A percentile compares a stretch with the other conserved stretches of the same genome.
These are phyloP conservation scores for Cephonodes hylas DNA, from an alignment of 2,888 invertebrate species.

Conservation along the genomic window DNA sequence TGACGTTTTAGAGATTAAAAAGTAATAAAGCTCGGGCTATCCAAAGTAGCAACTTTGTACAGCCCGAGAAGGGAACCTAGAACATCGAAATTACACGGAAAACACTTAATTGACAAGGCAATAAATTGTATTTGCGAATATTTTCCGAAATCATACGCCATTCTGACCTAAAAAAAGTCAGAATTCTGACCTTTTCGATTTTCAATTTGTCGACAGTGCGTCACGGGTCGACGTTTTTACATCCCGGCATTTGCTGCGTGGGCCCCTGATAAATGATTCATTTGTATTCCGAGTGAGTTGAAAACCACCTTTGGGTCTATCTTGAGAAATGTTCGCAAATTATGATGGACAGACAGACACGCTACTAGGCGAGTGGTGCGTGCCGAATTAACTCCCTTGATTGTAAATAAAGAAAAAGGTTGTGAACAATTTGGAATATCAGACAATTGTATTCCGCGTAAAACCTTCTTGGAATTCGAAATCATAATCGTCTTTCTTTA, in stretches of 20 bases:
- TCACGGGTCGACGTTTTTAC: background rate
- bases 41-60: too few relatives aligned
- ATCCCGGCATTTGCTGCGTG: background rate
- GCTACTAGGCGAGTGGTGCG: slow-evolving; percentile 7
- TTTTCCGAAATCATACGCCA: background rate
- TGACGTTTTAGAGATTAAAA: too few relatives aligned
- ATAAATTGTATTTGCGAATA: background rate
- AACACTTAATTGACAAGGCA: too few relatives aligned
- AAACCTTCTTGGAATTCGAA: too few relatives aligned
- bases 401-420: slow-evolving; percentile 9
- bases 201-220: background rate
- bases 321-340: slow-evolving; percentile 47
- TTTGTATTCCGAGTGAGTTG: slow-evolving; percentile 18
- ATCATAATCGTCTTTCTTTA: too few relatives aligned
- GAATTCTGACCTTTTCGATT: slow-evolving; percentile 1
- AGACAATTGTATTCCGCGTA: background rate
- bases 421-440: background rate
- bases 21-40: too few relatives aligned
- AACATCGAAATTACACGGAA: background rate
- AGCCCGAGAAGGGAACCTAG: too few relatives aligned
- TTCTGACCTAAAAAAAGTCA: background rate
- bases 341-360: slow-evolving; percentile 43
- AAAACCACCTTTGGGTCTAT: slow-evolving; percentile 33
- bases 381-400: slow-evolving; percentile 12
- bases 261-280: slow-evolving; percentile 14